Evolutionary conservation across 2,113 vertebrate genomes (phyloP), one percentile per base, ranked within the genome.

Genomic region (Cyphomyrus discorhynchus): DNA sequence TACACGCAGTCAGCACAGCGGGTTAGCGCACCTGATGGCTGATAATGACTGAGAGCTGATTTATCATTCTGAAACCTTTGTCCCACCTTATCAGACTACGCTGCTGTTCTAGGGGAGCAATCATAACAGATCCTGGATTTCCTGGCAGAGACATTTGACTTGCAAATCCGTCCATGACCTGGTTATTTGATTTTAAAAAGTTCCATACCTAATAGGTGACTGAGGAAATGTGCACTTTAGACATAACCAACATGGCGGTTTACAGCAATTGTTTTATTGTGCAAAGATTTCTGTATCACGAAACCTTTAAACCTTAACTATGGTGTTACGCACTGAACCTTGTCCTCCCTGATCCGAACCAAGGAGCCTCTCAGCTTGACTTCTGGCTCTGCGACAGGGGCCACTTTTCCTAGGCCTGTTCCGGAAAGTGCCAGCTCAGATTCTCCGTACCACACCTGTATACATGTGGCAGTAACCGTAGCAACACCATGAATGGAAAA

Each of bases 131-230:
- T 0, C 8, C 47, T 21, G 66, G 77, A 90, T 91, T 93, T 92
- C 91, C 92, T 89, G 58, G 87, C 84, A 45, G 47, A 70, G 53
- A 91, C 50, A 92, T 96, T 95, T 95, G 92, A 89, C 91, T 93
- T 66, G 56, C 90, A 94, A 93, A 93, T 90, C 9, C 2, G 90
- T 90, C 45, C 89, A 89, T 91, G 91, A 92, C 87, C 45, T 91
- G 92, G 92, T 92, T 88, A 88, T 84, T 62, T 66, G 83, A 66
- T 91, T 90, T 93, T 89, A 89, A 89, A 90, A 80, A 24, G 5
- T 53, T 89, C 47, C 27, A 24, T 17, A 53, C 9, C 6, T 89
- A 52, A 53, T 52, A 42, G 47, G 35, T 82, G 47, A 82, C 88
- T 53, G 35, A n/a, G 6, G n/a, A 80, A 31, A 80, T 21, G 47